Evolutionary conservation across 2,888 invertebrate species (phyloP).

Genomic region (Cabera pusaria): DNA sequence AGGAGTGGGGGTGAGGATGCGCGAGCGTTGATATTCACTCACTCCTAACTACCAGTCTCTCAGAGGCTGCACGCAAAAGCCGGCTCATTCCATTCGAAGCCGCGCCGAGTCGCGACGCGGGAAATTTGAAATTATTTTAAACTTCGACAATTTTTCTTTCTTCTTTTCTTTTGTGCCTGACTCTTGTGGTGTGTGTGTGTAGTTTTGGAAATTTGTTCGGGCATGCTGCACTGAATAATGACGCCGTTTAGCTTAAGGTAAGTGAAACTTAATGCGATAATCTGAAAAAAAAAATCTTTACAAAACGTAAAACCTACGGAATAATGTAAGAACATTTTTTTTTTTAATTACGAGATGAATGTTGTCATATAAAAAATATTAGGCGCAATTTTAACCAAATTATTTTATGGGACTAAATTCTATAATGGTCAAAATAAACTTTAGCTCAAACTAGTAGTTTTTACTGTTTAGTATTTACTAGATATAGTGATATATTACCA

Average conservation of each 20-base stretch:
- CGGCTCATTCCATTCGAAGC: slow-evolving; percentile 49
- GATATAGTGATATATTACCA: too few species aligned
- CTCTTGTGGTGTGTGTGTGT: slow-evolving; percentile 55
- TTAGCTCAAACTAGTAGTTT: too few species aligned
- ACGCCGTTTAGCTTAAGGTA: slow-evolving; percentile 68
- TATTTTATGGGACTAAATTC: too few species aligned
- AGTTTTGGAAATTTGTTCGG: slow-evolving; percentile 37
- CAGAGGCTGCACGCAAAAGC: slow-evolving; percentile 56
- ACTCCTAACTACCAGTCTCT: slow-evolving; percentile 36
- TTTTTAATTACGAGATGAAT: too few species aligned
- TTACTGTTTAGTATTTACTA: too few species aligned
- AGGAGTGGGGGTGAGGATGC: slow-evolving; percentile 66
- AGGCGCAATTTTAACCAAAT: too few species aligned
- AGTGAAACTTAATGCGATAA: slow-evolving; percentile 31
- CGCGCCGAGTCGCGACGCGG: slow-evolving; percentile 55
- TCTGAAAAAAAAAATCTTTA: too few species aligned
- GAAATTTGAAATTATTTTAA: slow-evolving; percentile 53
- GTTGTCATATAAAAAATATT: too few species aligned
- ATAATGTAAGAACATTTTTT: too few species aligned
- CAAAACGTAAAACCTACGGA: too few species aligned
- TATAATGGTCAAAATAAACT: too few species aligned
- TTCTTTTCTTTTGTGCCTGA: slow-evolving; percentile 44
- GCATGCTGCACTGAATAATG: slow-evolving; percentile 71
- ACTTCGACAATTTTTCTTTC: slow-evolving; percentile 27
- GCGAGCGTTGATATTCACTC: slow-evolving; percentile 38